phyloP scores from a whole-genome alignment of 2,888 invertebrate genomes.

The Agriopis aurantiaria region DNA sequence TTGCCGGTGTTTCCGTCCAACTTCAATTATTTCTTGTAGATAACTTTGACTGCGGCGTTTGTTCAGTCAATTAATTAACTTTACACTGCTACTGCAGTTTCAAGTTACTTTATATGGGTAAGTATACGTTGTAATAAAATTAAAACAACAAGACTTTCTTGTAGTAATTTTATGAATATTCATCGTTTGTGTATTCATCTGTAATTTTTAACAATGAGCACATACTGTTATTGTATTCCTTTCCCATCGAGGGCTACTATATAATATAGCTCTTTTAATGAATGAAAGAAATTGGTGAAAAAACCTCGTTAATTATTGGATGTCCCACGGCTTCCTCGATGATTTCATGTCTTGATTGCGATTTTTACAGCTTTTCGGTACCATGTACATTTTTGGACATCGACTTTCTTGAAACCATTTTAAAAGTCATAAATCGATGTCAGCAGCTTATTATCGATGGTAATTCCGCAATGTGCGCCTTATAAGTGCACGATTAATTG shows the following conservation, averaged over 20 bases:
- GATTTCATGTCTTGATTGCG: conserved; percentile 28
- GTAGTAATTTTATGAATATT: conserved; percentile 25
- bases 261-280: conserved; percentile 14
- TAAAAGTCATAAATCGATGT: conserved; percentile 63
- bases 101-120: conserved; percentile 48
- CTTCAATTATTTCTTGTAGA: conserved; percentile 57
- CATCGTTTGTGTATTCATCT: conserved; percentile 2
- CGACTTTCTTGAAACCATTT: conserved; percentile 48
- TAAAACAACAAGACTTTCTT: conserved; percentile 12
- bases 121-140: conserved; percentile 32
- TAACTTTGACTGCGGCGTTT: conserved; percentile 46
- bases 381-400: conserved; percentile 43
- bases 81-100: conserved; percentile 57
- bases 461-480: conserved; percentile 63
- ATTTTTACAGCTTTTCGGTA: conserved; percentile 34
- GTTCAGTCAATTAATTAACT: conserved; percentile 60
- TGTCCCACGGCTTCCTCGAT: conserved; percentile 9
- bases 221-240: conserved; percentile 12
- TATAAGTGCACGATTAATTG: conserved; percentile 75
- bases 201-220: conserved; percentile 5
- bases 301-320: conserved; percentile 19
- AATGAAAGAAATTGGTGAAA: conserved; percentile 19
- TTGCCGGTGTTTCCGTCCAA: conserved; percentile 51
- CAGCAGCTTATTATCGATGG: conserved; percentile 65
- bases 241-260: conserved; percentile 6